phyloP scores from a whole-genome alignment of 2,888 invertebrate genomes.

The Achlya flavicornis region DNA sequence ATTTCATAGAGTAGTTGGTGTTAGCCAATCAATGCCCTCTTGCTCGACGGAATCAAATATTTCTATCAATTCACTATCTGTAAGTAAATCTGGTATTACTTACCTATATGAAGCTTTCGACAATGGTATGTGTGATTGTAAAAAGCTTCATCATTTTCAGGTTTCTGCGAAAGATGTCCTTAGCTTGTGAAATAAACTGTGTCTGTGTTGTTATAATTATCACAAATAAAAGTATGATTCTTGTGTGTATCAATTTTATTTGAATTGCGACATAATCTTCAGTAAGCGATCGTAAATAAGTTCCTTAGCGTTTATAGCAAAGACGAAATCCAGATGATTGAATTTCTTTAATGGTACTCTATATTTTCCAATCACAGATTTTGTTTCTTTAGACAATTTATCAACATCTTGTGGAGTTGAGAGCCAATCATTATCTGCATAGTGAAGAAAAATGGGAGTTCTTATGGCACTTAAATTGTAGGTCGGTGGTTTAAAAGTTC shows the following conservation, averaged over 20 bases:
- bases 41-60: constrained; percentile 45
- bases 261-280: constrained; percentile 71
- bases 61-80: constrained; percentile 17
- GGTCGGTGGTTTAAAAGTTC: constrained; percentile 74
- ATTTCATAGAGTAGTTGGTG: constrained; percentile 47
- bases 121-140: background rate
- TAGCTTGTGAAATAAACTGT: constrained; percentile 21
- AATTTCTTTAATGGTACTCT: constrained; percentile 73
- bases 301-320: constrained; percentile 81
- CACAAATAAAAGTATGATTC: constrained; percentile 9
- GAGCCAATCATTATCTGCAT: constrained; percentile 80
- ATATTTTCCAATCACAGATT: constrained; percentile 72
- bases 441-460: constrained; percentile 78
- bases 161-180: constrained; percentile 24
- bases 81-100: constrained; percentile 32
- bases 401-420: constrained; percentile 74
- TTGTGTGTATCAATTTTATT: constrained; percentile 27
- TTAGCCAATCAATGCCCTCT: constrained; percentile 46
- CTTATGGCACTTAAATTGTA: constrained; percentile 74
- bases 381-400: constrained; percentile 64
- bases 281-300: constrained; percentile 83
- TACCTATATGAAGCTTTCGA: background rate
- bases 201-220: constrained; percentile 21
- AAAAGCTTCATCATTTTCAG: constrained; percentile 22
- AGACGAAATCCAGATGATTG: constrained; percentile 84